Evolutionary conservation across 1,140 invertebrate genomes (phyloP), one percentile per base, ranked within the genome.

Genomic region (Danaus plexippus): DNA sequence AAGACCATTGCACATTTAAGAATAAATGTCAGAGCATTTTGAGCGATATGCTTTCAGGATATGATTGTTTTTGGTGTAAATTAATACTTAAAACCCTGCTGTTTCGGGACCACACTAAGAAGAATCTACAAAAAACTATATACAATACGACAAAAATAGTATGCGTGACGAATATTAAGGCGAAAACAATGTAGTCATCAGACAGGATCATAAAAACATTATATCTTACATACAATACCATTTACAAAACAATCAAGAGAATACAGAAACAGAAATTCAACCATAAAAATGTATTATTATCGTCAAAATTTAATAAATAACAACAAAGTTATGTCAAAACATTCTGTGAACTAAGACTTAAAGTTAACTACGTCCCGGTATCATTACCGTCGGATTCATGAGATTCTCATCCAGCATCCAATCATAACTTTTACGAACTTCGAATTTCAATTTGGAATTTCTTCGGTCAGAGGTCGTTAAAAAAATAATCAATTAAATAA

Each of bases 401-500:
- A 32, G 4, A 32, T 32, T 32, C 22, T 32, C 22, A 32, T 32
- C 22, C 22, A 32, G 41, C 52, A 63, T 15, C 63, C 75, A 78
- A 78, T 78, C 73, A 78, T 69, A 78, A 78, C 64, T 78, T 78
- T 54, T 55, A 59, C 55, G 48, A 62, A 69, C 52, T 67, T 64
- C 54, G 61, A 49, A 46, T 54, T 58, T 61, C 60, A 63, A 63
- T 71, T 70, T 73, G 72, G 69, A 73, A 77, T 69, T 64, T 67
- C 66, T 56, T 62, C 63, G 64, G 57, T 51, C 64, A 57, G 52
- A 59, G 22, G 59, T 57, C 51, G 63, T 55, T 59, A 69, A 73
- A 71, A 73, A 78, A 81, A 73, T 73, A 76, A 76, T 73, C 78
- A 81, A 81, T 81, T 79, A 79, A 63, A 59, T 54, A 66, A 75